Conservation (phyloP, 2,888 invertebrate species). For the Cephus pygmeus region DNA sequence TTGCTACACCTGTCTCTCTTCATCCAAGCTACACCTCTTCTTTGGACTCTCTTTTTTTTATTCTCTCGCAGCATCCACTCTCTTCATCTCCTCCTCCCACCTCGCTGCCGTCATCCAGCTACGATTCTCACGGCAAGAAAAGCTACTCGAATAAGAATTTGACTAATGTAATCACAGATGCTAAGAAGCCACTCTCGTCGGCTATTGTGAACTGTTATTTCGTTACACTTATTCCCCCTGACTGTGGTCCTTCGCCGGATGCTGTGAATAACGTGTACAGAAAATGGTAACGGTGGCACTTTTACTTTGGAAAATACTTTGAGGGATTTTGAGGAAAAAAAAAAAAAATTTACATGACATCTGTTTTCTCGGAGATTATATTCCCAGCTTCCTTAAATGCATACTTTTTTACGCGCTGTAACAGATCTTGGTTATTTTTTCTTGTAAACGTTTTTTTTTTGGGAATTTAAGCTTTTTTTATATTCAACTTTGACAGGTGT, state of each 20-base stretch:
- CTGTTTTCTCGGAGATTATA: background rate
- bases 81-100: no score
- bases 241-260: background rate
- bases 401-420: background rate
- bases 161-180: constrained; percentile 60
- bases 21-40: background rate
- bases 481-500: no score
- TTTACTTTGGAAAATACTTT: background rate
- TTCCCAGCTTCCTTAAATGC: background rate
- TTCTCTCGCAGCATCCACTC: constrained; percentile 15
- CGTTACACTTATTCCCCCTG: constrained; percentile 25
- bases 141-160: constrained; percentile 49
- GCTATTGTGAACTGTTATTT: constrained; percentile 48
- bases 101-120: no score
- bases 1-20: background rate
- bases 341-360: no score
- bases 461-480: no score
- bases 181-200: constrained; percentile 56
- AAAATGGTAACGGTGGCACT: background rate
- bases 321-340: no score
- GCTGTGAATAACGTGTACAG: background rate
- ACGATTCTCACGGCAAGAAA: constrained; percentile 25
- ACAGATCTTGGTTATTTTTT: background rate
- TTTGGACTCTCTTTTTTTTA: constrained; percentile 12
- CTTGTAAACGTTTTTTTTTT: no score